Evolutionary conservation across 2,888 invertebrate species (phyloP).

Genomic region (Catocala fraxini): DNA sequence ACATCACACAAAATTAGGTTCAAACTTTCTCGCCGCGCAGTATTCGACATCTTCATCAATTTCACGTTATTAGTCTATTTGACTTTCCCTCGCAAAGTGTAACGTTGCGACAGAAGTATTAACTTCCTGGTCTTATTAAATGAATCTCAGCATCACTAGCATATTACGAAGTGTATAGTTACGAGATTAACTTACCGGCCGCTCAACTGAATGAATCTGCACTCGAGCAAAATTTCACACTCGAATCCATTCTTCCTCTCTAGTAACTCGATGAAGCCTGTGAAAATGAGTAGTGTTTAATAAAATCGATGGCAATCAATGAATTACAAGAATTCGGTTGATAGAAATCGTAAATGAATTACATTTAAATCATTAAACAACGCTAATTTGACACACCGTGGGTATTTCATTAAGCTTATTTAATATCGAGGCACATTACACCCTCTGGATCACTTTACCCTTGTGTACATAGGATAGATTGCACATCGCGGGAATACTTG

Average conservation of each 20-base stretch:
- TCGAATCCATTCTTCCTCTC: conserved; percentile 48
- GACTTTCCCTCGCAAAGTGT: conserved; percentile 49
- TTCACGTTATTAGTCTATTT: conserved; percentile 56
- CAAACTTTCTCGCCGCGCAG: conserved; percentile 42
- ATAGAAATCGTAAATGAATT: conserved; percentile 28
- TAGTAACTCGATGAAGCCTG: conserved; percentile 55
- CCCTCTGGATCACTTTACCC: conserved; percentile 36
- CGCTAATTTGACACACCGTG: conserved; percentile 33
- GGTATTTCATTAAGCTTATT: conserved; percentile 51
- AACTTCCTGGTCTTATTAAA: conserved; percentile 47
- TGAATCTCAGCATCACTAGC: conserved; percentile 39
- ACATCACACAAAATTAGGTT: conserved; percentile 42
- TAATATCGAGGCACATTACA: conserved; percentile 43
- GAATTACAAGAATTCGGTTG: conserved; percentile 12
- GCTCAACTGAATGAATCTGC: conserved; percentile 55
- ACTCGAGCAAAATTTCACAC: conserved; percentile 59
- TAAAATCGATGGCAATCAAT: conserved; percentile 37
- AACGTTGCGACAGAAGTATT: conserved; percentile 46
- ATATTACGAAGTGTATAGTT: background rate
- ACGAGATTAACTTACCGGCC: conserved; percentile 62
- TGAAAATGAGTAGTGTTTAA: conserved; percentile 42
- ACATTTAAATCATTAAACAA: conserved; percentile 48
- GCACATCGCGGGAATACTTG: conserved; percentile 37
- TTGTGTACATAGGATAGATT: conserved; percentile 41
- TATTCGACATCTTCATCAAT: conserved; percentile 50